Conservation (phyloP, 2,888 invertebrate genomes). For the Polylopha cassiicola region DNA sequence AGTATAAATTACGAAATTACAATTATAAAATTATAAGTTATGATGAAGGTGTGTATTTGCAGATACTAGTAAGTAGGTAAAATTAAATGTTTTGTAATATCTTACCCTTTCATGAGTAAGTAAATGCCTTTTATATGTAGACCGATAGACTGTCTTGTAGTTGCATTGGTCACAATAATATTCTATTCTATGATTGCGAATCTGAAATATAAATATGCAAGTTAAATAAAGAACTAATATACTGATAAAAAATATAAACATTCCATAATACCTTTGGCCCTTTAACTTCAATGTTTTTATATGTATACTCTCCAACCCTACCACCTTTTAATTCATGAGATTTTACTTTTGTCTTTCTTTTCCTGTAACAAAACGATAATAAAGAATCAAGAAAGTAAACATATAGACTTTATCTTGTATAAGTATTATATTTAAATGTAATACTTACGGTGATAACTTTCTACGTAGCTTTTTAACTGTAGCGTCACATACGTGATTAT, state of each 20-base stretch:
- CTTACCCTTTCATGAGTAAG: constrained; percentile 21
- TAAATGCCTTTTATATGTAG: constrained; percentile 22
- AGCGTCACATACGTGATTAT: constrained; percentile 14
- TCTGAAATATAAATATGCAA: constrained; percentile 18
- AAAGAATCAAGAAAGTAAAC: no score
- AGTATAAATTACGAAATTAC: neutral
- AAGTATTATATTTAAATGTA: neutral
- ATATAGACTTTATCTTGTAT: no score
- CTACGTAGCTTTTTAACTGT: constrained; percentile 11
- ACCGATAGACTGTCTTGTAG: constrained; percentile 21
- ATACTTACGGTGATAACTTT: constrained; percentile 8
- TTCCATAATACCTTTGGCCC: constrained; percentile 1
- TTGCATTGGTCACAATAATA: constrained; percentile 21
- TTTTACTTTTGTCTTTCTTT: constrained; percentile 2
- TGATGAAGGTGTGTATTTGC: neutral
- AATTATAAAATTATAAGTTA: neutral
- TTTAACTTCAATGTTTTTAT: no score
- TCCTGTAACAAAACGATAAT: constrained; percentile 4
- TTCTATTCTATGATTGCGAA: constrained; percentile 13
- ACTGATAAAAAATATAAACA: neutral
- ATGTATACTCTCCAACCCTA: no score
- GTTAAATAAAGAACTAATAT: neutral
- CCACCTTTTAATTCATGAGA: no score
- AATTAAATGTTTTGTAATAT: neutral
- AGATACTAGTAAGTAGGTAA: no score